phyloP scores from a whole-genome alignment of 2,113 vertebrate species.

The Lipotes vexillifer region DNA sequence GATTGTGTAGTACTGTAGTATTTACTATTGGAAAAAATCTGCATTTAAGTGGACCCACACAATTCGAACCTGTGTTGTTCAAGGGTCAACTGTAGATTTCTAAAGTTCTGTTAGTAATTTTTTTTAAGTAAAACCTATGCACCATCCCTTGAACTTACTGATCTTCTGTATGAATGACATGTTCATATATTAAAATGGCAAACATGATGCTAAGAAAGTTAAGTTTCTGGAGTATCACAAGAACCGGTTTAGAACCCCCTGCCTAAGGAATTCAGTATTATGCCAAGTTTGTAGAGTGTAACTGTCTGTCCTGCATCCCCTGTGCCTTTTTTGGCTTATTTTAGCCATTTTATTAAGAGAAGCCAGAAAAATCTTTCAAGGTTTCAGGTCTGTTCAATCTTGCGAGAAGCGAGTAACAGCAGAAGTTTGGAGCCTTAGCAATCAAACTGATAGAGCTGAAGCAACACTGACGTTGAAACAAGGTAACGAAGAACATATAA shows the following conservation, averaged over 20 bases:
- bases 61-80: neutral
- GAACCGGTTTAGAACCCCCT: neutral
- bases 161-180: neutral
- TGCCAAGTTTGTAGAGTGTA: neutral
- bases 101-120: neutral
- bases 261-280: neutral
- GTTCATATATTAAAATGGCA: neutral
- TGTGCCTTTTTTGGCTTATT: neutral
- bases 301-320: neutral
- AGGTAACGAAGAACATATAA: neutral
- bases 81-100: neutral
- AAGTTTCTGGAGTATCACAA: neutral
- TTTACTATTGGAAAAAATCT: neutral
- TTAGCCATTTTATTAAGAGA: neutral
- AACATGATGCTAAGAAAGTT: neutral
- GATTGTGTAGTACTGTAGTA: neutral
- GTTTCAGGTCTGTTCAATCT: neutral
- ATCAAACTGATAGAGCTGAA: neutral
- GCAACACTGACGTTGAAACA: neutral
- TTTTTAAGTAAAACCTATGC: neutral
- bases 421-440: neutral
- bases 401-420: neutral
- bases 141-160: neutral
- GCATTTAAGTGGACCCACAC: neutral
- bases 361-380: neutral